Evolutionary conservation across 1,140 invertebrate genomes (phyloP), one percentile per base, ranked within the genome.

Genomic region (Conus ventricosus): DNA sequence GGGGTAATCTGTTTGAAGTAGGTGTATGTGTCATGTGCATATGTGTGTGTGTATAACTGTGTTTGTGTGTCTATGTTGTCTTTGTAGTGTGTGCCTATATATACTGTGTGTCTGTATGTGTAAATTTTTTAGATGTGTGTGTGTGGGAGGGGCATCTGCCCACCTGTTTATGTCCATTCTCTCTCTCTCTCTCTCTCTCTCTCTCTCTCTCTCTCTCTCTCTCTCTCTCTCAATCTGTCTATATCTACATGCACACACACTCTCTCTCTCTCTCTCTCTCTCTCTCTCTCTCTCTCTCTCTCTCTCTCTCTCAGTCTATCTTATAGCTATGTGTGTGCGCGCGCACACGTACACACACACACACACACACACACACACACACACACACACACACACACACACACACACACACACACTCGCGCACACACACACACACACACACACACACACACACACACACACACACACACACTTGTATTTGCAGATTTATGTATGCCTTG

Each of bases 1-100:
- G 23, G 23, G 82, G 82, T 10, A 84, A 84, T 39, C 82, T 84
- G 82, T 63, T 84, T 60, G 82, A 60, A 15, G 82, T 84, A 84
- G 8, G 78, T 81, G 78, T 81, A 10, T 81, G 27, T 75, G 67
- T 75, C 13, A 11, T 15, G 67, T 75, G 67, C 23, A 20, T 75
- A 7, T 75, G 67, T 75, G 67, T 75, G 67, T 75, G 67, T 75
- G 67, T 7, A 20, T 75, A 20, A 5, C 13, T 75, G 67, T 75
- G 67, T 75, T 11, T 75, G 67, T 75, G 67, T 75, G 67, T 75
- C 13, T 75, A 7, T 78, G 76, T 78, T 78, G 76, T 39, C 8
- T 78, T n/a, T 78, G 76, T 78, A 25, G 76, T 78, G 76, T 78
- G 76, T 39, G 39, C 39, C 39, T 39, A 3, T 39, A 2, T 23